phyloP scores from a whole-genome alignment of 2,113 vertebrate species.

The Sinocyclocheilus rhinocerous region DNA sequence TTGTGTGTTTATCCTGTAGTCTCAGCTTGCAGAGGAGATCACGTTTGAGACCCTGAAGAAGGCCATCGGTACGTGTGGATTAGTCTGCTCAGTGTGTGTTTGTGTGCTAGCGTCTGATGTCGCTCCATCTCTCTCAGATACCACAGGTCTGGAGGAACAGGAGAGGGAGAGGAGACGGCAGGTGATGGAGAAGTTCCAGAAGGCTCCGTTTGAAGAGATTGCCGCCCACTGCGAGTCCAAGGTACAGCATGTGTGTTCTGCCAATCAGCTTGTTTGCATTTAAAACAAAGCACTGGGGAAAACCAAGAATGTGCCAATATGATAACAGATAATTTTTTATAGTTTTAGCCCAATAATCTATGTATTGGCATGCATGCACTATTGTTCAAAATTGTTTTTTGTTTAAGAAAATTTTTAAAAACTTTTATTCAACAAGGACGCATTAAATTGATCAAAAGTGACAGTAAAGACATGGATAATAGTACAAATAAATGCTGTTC shows the following conservation, averaged over 20 bases:
- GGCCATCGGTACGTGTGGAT: slow-evolving; percentile 86
- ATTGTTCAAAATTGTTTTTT: too few species aligned
- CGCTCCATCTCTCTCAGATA: slow-evolving; percentile 75
- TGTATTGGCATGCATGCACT: too few species aligned
- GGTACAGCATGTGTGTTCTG: slow-evolving; percentile 66
- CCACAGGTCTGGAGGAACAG: slow-evolving; percentile 92
- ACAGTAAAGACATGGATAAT: too few species aligned
- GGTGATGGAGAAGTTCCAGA: slow-evolving; percentile 63
- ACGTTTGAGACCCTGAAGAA: slow-evolving; percentile 98
- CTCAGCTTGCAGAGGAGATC: slow-evolving; percentile 91
- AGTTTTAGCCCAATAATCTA: too few species aligned
- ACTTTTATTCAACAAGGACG: too few species aligned
- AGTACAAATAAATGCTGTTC: too few species aligned
- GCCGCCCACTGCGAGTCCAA: slow-evolving; percentile 98
- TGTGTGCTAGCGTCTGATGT: not conserved
- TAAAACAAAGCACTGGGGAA: not conserved
- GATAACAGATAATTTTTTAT: not conserved
- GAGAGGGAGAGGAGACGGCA: slow-evolving; percentile 92
- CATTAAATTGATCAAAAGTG: too few species aligned
- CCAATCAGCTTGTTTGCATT: not conserved
- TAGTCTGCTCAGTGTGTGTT: not conserved
- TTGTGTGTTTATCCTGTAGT: slow-evolving; percentile 68
- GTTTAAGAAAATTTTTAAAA: too few species aligned
- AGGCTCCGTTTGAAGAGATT: slow-evolving; percentile 97
- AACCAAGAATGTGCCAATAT: not conserved